A percentile compares a stretch with the other conserved stretches of the same genome.
Evolutionary conservation across 2,113 vertebrate genomes (phyloP).

Genomic region (Lophura nycthemera): DNA sequence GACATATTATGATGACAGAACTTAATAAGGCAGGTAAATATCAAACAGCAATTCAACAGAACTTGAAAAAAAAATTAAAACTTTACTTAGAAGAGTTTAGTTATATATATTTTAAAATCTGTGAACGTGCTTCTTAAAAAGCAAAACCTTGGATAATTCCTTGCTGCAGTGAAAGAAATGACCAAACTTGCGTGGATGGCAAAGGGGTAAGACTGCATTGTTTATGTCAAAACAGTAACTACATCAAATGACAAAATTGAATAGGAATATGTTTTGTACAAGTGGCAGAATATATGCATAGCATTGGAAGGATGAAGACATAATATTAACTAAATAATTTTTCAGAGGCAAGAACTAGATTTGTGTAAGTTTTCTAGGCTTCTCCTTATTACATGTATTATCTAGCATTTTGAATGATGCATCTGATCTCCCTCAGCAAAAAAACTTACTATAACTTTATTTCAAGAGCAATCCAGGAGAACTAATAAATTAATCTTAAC

Average conservation of each 20-base stretch:
- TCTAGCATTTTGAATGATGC: not conserved
- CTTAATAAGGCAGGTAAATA: constrained; percentile 37
- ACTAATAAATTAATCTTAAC: not conserved
- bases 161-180: not conserved
- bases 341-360: not conserved
- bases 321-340: not conserved
- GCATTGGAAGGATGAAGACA: not conserved
- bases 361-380: not conserved
- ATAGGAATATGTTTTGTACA: not conserved
- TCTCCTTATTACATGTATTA: not conserved
- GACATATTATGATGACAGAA: not conserved
- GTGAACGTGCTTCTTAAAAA: not conserved
- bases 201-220: not conserved
- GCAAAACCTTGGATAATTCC: not conserved
- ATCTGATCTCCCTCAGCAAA: not conserved
- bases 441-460: not conserved
- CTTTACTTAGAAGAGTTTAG: not conserved
- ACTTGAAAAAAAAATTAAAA: not conserved
- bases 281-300: not conserved
- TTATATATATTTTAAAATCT: not conserved
- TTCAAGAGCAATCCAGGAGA: not conserved
- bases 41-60: not conserved
- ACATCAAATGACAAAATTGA: not conserved
- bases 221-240: not conserved
- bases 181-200: not conserved